Evolutionary conservation across 2,888 invertebrate species (phyloP).

Genomic region (Cryptops parisi): DNA sequence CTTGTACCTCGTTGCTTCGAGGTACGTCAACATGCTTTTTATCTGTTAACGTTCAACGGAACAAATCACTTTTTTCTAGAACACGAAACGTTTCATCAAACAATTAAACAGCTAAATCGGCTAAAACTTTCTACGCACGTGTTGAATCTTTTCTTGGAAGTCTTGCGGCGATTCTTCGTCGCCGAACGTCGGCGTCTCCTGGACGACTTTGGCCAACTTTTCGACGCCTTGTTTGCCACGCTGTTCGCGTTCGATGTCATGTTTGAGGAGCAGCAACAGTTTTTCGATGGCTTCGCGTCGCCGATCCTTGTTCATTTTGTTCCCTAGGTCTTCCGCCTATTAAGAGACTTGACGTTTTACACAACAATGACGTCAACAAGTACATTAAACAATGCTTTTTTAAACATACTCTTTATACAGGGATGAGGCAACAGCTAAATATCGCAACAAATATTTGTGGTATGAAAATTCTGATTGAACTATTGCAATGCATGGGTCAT

Average conservation of each 20-base stretch:
- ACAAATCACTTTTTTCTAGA: no score
- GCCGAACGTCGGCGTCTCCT: slow-evolving; percentile 70
- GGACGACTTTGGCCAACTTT: slow-evolving; percentile 73
- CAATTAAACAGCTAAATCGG: no score
- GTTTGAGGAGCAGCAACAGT: slow-evolving; percentile 66
- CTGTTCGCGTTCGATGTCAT: slow-evolving; percentile 75
- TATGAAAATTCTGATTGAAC: no score
- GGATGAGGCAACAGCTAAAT: no score
- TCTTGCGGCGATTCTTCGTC: slow-evolving; percentile 80
- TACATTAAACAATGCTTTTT: no score
- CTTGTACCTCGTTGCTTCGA: slow-evolving; percentile 81
- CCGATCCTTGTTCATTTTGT: slow-evolving; percentile 82
- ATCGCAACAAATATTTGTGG: no score
- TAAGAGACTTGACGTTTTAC: no score
- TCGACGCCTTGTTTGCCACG: slow-evolving; percentile 80
- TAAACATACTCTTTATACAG: no score
- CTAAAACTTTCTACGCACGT: no score
- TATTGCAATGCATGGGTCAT: no score
- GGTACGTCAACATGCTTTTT: slow-evolving; percentile 58
- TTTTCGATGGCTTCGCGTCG: slow-evolving; percentile 74
- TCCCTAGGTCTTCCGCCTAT: slow-evolving; percentile 75
- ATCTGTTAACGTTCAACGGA: not conserved
- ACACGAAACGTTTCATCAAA: no score
- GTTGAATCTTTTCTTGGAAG: slow-evolving; percentile 79
- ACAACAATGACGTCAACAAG: no score